Evolutionary conservation across 2,797 vertebrate genomes (phyloP), one percentile per base, ranked within the genome.

Genomic region (Helarctos malayanus): DNA sequence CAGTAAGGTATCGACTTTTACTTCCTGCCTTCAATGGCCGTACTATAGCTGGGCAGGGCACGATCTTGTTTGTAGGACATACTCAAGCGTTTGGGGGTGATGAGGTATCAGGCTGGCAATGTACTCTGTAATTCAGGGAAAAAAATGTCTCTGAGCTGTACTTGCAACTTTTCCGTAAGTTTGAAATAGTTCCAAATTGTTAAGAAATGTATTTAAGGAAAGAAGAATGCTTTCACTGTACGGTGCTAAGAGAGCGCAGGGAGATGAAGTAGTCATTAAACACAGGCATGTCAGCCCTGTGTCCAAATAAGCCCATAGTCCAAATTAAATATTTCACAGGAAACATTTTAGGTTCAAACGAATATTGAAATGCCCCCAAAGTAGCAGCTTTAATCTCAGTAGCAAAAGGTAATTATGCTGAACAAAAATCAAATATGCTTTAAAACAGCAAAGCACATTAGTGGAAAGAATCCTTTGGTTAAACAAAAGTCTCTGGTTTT

Each of bases 351-450:
- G 10, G 56, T 90, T 63, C 80, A 59, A 89, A 78, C 0, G 21
- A 79, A 69, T n/a, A 84, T 29, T 38, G 41, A 96, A 89, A 92
- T 84, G 25, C 19, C 15, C 56, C 45, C 10, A 52, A 83, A 49
- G 49, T 23, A n/a, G 10, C 41, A 94, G 56, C 38, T 78, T 83
- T 65, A 61, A 91, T 82, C 47, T 89, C 41, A 32, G 49, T 16
- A 57, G 19, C 73, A 49, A 71, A 97, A 89, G 35, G 56, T 79
- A 38, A 89, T 86, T 73, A 93, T 35, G 65, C 57, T 52, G 19
- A 84, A 61, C 68, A 75, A 89, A 87, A 79, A 38, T 25, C 57
- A 92, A 92, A 73, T 35, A 35, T 16, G 29, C 45, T 71, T 76
- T 93, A 47, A 76, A 71, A 83, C 32, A 89, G 9, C 49, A 90